Conservation (phyloP, 2,797 vertebrate genomes). For the Melanitta fusca region DNA sequence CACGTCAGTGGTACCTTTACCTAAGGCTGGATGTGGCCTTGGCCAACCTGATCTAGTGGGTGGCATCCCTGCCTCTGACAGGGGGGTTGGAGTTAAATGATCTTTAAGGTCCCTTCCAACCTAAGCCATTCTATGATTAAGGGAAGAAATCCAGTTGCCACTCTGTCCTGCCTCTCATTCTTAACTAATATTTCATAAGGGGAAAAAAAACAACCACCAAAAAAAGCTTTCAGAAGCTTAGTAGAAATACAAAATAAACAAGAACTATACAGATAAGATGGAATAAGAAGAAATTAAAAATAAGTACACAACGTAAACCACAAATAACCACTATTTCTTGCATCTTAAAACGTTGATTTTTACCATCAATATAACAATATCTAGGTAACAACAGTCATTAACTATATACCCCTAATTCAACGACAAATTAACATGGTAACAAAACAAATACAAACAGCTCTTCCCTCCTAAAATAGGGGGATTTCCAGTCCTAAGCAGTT, state of each 20-base stretch:
- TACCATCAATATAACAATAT: neutral
- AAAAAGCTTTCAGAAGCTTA: neutral
- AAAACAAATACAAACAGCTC: neutral
- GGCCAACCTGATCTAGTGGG: too few relatives aligned
- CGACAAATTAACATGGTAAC: neutral
- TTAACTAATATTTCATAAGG: neutral
- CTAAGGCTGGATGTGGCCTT: neutral
- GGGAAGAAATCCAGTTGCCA: neutral
- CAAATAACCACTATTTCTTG: neutral
- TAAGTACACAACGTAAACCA: neutral
- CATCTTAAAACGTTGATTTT: accelerated
- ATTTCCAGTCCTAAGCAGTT: neutral
- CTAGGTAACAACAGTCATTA: neutral
- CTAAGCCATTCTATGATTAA: neutral
- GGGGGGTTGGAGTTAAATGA: too few relatives aligned
- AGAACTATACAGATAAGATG: neutral
- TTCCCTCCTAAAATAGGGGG: neutral
- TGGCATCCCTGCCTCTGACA: too few relatives aligned
- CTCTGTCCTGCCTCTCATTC: neutral
- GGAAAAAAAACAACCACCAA: too few relatives aligned
- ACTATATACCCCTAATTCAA: neutral
- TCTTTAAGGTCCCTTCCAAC: too few relatives aligned
- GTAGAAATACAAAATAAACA: neutral
- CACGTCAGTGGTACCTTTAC: neutral
- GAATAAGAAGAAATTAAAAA: neutral